Percentiles rank a stretch among this genome's conserved stretches.
Conservation (phyloP, 2,888 invertebrate species). For the Pterobdella sp. region DNA sequence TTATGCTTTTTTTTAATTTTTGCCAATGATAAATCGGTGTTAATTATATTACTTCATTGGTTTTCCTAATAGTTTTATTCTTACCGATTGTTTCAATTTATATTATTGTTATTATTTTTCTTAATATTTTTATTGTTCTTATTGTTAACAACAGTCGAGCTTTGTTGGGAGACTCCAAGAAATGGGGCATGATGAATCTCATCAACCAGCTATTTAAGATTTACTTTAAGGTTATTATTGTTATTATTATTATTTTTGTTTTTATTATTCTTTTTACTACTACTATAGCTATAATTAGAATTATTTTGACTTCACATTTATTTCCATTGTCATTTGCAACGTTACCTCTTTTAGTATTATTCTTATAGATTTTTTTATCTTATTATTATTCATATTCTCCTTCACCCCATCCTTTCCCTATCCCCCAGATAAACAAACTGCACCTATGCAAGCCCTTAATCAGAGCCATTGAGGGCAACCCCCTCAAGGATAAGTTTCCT, state of each 20-base stretch:
- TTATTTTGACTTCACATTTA: neutral
- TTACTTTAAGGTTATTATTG: slow-evolving; percentile 72
- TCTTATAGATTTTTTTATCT: neutral
- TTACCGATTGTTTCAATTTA: neutral
- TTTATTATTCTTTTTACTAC: neutral
- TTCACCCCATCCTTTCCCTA: slow-evolving; percentile 45
- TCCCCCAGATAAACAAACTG: slow-evolving; percentile 55
- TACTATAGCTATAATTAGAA: neutral
- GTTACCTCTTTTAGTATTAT: neutral
- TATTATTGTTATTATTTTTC: neutral
- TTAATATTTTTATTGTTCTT: neutral
- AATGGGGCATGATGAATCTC: slow-evolving; percentile 87
- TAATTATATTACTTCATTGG: no score
- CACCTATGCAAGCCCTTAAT: slow-evolving; percentile 74
- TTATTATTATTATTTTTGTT: neutral
- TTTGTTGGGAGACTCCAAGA: slow-evolving; percentile 80
- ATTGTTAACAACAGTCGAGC: slow-evolving; percentile 58
- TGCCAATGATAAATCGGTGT: no score
- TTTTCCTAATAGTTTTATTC: neutral
- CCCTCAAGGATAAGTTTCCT: slow-evolving; percentile 78
- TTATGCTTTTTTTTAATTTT: no score
- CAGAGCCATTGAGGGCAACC: slow-evolving; percentile 86
- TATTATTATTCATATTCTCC: neutral
- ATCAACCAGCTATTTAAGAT: slow-evolving; percentile 95
- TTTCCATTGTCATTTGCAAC: neutral